Base-by-base conservation (phyloP, 1,140 invertebrate species). In the Ostrea edulis region DNA sequence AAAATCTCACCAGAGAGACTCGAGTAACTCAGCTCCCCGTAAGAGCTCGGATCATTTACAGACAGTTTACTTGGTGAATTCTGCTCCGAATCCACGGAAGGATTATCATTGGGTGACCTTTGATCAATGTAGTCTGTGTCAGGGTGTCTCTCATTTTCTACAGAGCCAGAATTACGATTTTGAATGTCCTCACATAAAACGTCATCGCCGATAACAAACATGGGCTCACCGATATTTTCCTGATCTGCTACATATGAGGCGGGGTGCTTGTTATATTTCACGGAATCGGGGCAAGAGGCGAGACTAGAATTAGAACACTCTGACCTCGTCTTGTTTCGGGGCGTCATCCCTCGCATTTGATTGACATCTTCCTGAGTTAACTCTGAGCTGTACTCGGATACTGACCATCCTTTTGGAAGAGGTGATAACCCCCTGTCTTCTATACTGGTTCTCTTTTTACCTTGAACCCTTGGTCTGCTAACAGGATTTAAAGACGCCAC, bases 281-380 rank as follows among this genome's bases (percentile, higher is more conserved):
- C 86, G 0, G 91, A 89, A 77, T 94, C 93, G 7, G 92, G 93
- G 58, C 91, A 92, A 0, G 93, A 94, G 2, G 91, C 84, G 22
- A 88, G 91, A 86, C 92, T 92, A 14, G 92, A 93, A 22, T 88
- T 91, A 8, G 93, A 94, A 53, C 90, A 90, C 65, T 92, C 92
- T 8, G 93, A 93, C 54, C 82, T 77, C 12, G 89, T 84, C 12
- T 55, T 82, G 52, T 44, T 81, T 22, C 17, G 35, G 12, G n/a
- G 51, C 4, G 83, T 82, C 77, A 92, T 65, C 83, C 88, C 91
- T 29, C 90, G 91, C 52, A 92, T 88, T 87, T 90, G 88, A 62
- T 93, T 91, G 35, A 92, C 88, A 90, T 92, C 92, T 17, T 86
- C 82, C 52, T 89, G 83, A 20, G 91, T 89, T 4, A 85, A 29